phyloP scores from a whole-genome alignment of 2,888 invertebrate genomes.

The Apamea epomidion region DNA sequence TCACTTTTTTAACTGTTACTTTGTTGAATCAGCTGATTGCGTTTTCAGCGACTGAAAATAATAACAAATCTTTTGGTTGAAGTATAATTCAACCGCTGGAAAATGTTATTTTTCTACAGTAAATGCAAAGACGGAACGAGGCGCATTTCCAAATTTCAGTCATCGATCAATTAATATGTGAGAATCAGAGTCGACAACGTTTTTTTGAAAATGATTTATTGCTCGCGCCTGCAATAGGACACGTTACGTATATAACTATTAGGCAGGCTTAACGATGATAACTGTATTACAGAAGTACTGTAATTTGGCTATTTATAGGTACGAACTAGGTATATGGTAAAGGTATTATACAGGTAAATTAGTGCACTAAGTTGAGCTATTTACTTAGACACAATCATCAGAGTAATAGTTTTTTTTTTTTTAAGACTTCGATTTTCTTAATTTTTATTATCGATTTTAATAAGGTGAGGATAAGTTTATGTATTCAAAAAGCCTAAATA shows the following conservation, averaged over 20 bases:
- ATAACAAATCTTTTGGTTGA: neutral
- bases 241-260: neutral
- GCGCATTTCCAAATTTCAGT: conserved; percentile 12
- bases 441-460: neutral
- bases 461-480: neutral
- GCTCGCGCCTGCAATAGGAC: conserved; percentile 6
- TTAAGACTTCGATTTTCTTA: neutral
- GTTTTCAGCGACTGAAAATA: neutral
- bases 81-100: neutral
- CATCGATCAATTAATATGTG: conserved; percentile 29
- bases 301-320: neutral
- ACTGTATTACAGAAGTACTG: neutral
- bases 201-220: conserved; percentile 34
- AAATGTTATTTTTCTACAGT: neutral
- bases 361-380: neutral
- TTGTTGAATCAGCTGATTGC: neutral
- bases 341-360: neutral
- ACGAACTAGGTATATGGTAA: neutral
- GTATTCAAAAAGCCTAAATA: neutral
- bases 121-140: neutral
- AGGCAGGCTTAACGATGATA: neutral
- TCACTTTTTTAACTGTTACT: conserved; percentile 1
- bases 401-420: neutral
- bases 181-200: neutral
- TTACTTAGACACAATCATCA: neutral